Evolutionary conservation across 2,113 vertebrate genomes (phyloP), one percentile per base, ranked within the genome.

Genomic region (Tenrec ecaudatus): DNA sequence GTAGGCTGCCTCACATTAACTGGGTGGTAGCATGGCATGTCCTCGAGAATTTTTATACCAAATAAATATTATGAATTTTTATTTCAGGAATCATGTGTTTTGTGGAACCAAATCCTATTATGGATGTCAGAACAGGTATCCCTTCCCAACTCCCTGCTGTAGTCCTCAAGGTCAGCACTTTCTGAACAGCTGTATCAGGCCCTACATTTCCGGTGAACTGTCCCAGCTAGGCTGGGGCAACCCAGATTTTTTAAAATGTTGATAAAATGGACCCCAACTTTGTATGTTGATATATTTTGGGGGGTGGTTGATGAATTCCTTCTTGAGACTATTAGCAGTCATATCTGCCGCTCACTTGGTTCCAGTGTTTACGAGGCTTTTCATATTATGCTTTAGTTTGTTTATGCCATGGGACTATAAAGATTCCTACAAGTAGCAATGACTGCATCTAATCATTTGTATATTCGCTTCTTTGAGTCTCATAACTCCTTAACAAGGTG

Each of bases 41-140:
- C 15, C 23, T 88, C 69, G 92, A 92, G 76, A 53, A 92, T 86
- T 43, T 80, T 81, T 86, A 77, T 75, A 81, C 87, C 94, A 96
- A 82, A 94, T 82, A 43, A 77, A 93, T 89, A 78, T 76, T 79
- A 66, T 60, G 78, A 87, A 85, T 89, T 33, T 93, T 95, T 88
- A 86, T 94, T 93, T 89, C 80, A 88, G 92, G 82, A 90, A 43
- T 36, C 58, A 57, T 84, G n/a, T 66, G 38, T 87, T 94, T 82
- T 82, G 14, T 15, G 47, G 64, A 86, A 73, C 3, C 47, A 80
- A 43, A 29, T 29, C 94, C 79, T 86, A 40, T 68, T 62, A 53
- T 68, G 38, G 73, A 3, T 64, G 6, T 91, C 25, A 85, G 10
- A 89, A 71, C 36, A 86, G 73, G 69, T 40, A 57, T 33, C 43